Percentiles rank a stretch among this genome's conserved stretches.
phyloP scores from a whole-genome alignment of 2,888 invertebrate genomes.

The Thelaira solivaga region DNA sequence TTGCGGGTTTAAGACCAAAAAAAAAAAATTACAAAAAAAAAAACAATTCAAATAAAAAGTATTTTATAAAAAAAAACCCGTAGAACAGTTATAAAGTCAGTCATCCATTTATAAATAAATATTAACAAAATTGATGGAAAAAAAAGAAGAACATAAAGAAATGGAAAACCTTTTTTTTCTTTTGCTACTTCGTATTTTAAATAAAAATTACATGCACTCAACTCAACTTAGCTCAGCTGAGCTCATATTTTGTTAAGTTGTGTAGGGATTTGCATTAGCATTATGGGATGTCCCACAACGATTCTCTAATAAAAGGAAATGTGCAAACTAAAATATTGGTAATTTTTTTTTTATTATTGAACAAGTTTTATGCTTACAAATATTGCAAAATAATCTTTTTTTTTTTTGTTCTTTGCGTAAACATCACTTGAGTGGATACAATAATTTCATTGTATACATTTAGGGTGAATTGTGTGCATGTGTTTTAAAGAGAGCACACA shows the following conservation, averaged over 20 bases:
- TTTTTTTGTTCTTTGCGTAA: neutral
- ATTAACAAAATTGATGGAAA: conserved; percentile 7
- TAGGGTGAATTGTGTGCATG: no score
- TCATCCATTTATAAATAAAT: conserved; percentile 43
- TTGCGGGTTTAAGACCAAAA: conserved; percentile 48
- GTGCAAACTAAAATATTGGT: conserved; percentile 56
- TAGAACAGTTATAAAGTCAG: conserved; percentile 42
- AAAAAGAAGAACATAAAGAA: neutral
- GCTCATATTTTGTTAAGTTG: conserved; percentile 61
- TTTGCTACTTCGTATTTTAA: neutral
- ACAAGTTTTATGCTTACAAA: conserved; percentile 53
- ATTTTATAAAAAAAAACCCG: conserved; percentile 14
- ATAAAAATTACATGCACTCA: conserved; percentile 25
- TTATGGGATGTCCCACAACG: conserved; percentile 19
- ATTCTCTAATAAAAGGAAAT: neutral
- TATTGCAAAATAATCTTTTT: neutral
- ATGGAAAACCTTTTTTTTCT: conserved; percentile 14
- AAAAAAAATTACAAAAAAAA: neutral
- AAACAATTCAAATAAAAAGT: neutral
- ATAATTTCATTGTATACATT: conserved; percentile 9
- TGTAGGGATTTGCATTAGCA: conserved; percentile 56
- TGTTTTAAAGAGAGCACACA: no score
- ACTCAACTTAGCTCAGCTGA: conserved; percentile 42
- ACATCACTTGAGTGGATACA: conserved; percentile 1
- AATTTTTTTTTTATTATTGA: conserved; percentile 56